Percentiles rank a stretch among this genome's conserved stretches.
phyloP scores from a whole-genome alignment of 2,797 vertebrate species.

The Myotis vivesi region DNA sequence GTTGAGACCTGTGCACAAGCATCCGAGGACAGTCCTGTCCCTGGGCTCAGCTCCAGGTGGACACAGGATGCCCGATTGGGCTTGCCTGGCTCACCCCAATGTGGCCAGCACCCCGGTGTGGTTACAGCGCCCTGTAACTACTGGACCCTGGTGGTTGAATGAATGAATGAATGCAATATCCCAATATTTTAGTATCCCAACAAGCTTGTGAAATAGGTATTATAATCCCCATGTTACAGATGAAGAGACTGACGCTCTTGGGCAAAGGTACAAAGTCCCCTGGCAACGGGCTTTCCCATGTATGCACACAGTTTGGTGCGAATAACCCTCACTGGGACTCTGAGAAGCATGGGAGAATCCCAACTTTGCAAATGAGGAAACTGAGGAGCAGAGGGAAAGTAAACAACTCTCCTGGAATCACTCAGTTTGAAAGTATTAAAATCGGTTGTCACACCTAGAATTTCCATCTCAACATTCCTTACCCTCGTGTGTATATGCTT shows the following conservation, averaged over 20 bases:
- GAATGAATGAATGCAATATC: not conserved
- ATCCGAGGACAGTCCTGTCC: not conserved
- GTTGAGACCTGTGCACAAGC: not conserved
- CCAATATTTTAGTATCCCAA: not conserved
- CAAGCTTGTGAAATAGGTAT: not conserved
- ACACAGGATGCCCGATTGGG: not conserved
- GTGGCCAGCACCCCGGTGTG: not conserved
- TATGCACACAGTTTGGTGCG: fast-evolving
- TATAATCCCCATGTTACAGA: not conserved
- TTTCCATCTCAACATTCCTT: not conserved
- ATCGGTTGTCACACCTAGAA: not conserved
- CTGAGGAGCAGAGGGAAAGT: not conserved
- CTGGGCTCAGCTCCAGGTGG: not conserved
- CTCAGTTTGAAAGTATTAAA: not conserved
- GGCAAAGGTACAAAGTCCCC: not conserved
- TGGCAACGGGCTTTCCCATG: not conserved
- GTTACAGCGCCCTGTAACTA: not conserved
- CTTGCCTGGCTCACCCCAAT: not conserved
- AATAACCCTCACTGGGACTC: not conserved
- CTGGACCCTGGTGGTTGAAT: not conserved
- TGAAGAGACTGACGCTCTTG: not conserved
- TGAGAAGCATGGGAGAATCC: fast-evolving
- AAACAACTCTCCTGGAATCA: not conserved
- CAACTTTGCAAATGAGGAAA: not conserved
- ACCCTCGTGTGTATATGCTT: not conserved